phyloP scores from a whole-genome alignment of 2,888 invertebrate species.

The Cosmorhoe ocellata region DNA sequence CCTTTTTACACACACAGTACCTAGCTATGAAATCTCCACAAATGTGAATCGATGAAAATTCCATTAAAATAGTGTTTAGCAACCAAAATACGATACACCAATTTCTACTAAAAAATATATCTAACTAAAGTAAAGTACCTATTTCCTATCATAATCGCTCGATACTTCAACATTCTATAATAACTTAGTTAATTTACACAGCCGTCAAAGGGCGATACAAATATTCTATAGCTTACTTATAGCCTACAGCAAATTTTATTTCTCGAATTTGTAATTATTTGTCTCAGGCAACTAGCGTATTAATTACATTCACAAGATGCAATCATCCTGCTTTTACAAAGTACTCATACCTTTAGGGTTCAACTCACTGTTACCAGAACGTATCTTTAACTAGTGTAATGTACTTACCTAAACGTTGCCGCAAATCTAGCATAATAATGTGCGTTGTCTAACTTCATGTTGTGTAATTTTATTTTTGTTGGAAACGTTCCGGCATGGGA shows the following conservation, averaged over 20 bases:
- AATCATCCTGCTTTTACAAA: slow-evolving; percentile 16
- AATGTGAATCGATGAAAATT: not conserved
- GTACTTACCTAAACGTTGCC: slow-evolving; percentile 8
- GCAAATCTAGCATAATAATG: slow-evolving; percentile 1
- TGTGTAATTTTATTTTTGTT: slow-evolving; percentile 1
- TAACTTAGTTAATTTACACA: slow-evolving; percentile 30
- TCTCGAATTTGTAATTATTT: slow-evolving; percentile 33
- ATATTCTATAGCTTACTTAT: slow-evolving; percentile 16
- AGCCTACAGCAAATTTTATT: slow-evolving; percentile 21
- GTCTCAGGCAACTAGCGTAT: slow-evolving; percentile 36
- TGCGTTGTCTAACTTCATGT: slow-evolving; percentile 6
- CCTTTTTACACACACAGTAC: too few relatives aligned
- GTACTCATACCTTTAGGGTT: not conserved
- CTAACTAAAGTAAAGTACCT: slow-evolving; percentile 12
- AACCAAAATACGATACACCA: slow-evolving; percentile 13
- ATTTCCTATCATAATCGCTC: slow-evolving; percentile 14
- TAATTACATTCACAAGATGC: slow-evolving; percentile 24
- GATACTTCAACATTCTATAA: slow-evolving; percentile 14
- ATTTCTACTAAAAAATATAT: slow-evolving; percentile 11
- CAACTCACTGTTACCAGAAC: slow-evolving; percentile 8
- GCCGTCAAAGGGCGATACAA: slow-evolving; percentile 27
- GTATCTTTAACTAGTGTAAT: slow-evolving; percentile 3
- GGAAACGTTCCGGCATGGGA: not conserved
- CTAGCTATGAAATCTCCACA: not conserved
- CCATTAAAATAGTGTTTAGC: not conserved